Evolutionary conservation across 2,797 vertebrate species (phyloP).

Genomic region (Danio jaintianensis): DNA sequence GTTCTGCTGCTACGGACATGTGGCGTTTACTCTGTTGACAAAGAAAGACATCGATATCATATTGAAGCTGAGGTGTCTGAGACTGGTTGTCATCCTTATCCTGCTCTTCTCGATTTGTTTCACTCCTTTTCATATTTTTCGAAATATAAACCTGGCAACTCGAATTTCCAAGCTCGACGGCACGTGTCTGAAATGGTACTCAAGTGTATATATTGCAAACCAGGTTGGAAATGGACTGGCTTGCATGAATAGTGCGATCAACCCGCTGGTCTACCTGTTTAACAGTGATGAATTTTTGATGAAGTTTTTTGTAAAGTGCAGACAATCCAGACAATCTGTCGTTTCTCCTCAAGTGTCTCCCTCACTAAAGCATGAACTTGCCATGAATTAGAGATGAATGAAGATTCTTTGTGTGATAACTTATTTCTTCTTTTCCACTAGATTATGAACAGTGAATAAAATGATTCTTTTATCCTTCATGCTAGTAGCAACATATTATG

Average conservation of each 20-base stretch:
- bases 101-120: slow-evolving; percentile 83
- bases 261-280: slow-evolving; percentile 81
- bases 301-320: slow-evolving; percentile 6
- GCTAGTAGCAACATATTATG: no score
- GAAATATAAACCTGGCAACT: slow-evolving; percentile 77
- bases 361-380: no score
- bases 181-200: slow-evolving; percentile 62
- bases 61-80: slow-evolving; percentile 75
- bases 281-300: slow-evolving; percentile 67
- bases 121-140: slow-evolving; percentile 81
- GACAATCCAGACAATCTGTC: background rate
- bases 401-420: background rate
- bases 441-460: background rate
- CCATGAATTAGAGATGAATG: background rate
- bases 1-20: slow-evolving; percentile 80
- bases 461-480: background rate
- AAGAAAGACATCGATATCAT: slow-evolving; percentile 63
- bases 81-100: slow-evolving; percentile 74
- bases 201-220: slow-evolving; percentile 74
- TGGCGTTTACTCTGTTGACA: slow-evolving; percentile 70
- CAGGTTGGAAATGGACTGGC: slow-evolving; percentile 81
- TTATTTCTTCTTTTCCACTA: background rate
- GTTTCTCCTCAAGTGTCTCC: background rate
- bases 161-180: slow-evolving; percentile 60
- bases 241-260: slow-evolving; percentile 83